These are phyloP conservation scores for Dipodomys merriami DNA, from an alignment of 2,113 vertebrate genomes.

Conservation along the genomic window DNA sequence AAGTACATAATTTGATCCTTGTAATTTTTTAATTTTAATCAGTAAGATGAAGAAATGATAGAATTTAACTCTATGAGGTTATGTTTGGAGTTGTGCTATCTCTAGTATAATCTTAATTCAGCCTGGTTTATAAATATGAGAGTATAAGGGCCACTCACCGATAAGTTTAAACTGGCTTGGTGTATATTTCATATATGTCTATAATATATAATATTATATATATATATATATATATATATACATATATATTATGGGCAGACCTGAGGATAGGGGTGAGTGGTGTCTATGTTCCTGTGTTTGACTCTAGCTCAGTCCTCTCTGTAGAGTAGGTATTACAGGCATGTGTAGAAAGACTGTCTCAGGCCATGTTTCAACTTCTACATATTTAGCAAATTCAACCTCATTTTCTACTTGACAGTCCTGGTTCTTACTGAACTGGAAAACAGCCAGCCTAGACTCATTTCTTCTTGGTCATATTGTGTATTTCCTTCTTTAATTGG, in stretches of 20 bases:
- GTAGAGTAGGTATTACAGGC: background rate
- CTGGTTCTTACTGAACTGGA: slow-evolving; percentile 79
- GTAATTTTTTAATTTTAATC: background rate
- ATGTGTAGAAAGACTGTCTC: background rate
- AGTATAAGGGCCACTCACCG: background rate
- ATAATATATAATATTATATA: background rate
- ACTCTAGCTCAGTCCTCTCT: background rate
- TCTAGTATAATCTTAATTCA: background rate
- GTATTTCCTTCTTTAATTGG: slow-evolving; percentile 85
- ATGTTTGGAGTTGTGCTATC: background rate
- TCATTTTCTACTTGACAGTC: slow-evolving; percentile 71
- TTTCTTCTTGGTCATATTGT: slow-evolving; percentile 82
- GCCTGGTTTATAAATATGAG: background rate
- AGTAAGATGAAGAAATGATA: background rate
- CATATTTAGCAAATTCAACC: slow-evolving; percentile 61
- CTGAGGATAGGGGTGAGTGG: too few species aligned
- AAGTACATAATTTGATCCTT: background rate
- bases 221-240: too few species aligned
- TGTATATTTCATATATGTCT: background rate
- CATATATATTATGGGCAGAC: background rate
- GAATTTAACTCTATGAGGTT: background rate
- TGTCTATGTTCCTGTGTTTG: background rate
- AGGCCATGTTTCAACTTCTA: slow-evolving; percentile 58
- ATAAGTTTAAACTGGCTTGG: background rate
- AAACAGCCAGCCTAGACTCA: slow-evolving; percentile 75